Base-by-base conservation (phyloP, 1,140 invertebrate genomes). In the Tetramorium simillimum region DNA sequence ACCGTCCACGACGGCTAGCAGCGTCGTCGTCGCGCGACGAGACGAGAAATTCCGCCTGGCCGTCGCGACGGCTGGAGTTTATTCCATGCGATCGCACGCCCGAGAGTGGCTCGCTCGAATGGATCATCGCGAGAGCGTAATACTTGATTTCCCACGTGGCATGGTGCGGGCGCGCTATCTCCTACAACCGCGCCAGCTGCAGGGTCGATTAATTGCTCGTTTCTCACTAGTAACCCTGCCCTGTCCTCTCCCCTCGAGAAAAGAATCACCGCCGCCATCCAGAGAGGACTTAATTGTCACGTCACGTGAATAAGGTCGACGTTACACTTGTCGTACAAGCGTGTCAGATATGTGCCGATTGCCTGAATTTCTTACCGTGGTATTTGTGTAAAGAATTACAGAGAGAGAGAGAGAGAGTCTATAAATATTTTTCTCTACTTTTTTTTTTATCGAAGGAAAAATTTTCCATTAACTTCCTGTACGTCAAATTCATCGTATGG, bases 71-170 rank as follows among this genome's bases (percentile, higher is more conserved):
- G n/a, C 37, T 1, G 51, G 24, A 77, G 46, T 85, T 78, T 76
- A 53, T 77, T 76, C 60, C 63, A 3, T 58, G 40, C 63, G 85
- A 86, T 78, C 75, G 51, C 76, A 40, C 43, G 21, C 40, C n/a
- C 46, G 75, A 78, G 46, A 51, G 33, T 18, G 12, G 53, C 63
- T 56, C 62, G 51, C 65, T 78, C 53, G 69, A 40, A 89, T 85
- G 84, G 58, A 80, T 70, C 85, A 46, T 80, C 75, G 21, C 58
- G 46, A 81, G 63, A 86, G 3, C 14, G 86, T 86, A 88, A 91
- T 90, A 70, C 89, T 80, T 90, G 82, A 90, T 88, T 90, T 86
- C 86, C 87, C 89, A 90, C 90, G 89, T 91, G 90, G 89, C 89
- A 69, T 51, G 53, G 43, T 85, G 80, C 63, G 72, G 87, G 82